These are phyloP conservation scores for Pogonocichla stellata DNA, from an alignment of 2,113 vertebrate genomes.

Conservation along the genomic window DNA sequence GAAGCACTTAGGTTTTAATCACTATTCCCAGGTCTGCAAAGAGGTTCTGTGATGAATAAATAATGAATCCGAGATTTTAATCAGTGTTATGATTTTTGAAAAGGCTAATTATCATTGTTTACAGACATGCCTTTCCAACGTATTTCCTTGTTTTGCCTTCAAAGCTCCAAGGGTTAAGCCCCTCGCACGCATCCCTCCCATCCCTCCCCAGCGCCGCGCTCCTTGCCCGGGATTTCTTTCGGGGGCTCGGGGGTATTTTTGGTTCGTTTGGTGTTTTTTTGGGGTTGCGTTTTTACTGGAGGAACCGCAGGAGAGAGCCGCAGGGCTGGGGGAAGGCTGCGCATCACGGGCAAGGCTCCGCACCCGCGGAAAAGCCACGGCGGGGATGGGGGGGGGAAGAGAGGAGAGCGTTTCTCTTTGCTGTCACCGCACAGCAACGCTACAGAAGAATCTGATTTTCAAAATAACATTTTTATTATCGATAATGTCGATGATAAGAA, in stretches of 20 bases:
- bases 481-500: background rate
- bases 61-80: constrained; percentile 74
- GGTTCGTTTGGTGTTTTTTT: background rate
- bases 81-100: constrained; percentile 73
- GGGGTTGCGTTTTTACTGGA: background rate
- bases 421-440: fast-evolving
- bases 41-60: constrained; percentile 77
- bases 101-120: constrained; percentile 70
- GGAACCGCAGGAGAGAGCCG: background rate
- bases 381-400: too few relatives aligned
- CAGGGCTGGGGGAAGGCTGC: background rate
- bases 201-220: background rate
- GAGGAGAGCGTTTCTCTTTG: background rate
- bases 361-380: background rate
- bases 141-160: background rate
- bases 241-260: background rate
- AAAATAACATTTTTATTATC: background rate
- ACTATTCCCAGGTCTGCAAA: constrained; percentile 72
- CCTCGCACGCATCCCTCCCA: background rate
- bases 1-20: constrained; percentile 69
- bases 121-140: constrained; percentile 45
- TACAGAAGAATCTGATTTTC: background rate
- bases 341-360: background rate
- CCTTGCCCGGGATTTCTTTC: background rate
- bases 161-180: constrained; percentile 55